These are phyloP conservation scores for Centropyge bicolor DNA, from an alignment of 2,797 vertebrate species.

Conservation along the genomic window DNA sequence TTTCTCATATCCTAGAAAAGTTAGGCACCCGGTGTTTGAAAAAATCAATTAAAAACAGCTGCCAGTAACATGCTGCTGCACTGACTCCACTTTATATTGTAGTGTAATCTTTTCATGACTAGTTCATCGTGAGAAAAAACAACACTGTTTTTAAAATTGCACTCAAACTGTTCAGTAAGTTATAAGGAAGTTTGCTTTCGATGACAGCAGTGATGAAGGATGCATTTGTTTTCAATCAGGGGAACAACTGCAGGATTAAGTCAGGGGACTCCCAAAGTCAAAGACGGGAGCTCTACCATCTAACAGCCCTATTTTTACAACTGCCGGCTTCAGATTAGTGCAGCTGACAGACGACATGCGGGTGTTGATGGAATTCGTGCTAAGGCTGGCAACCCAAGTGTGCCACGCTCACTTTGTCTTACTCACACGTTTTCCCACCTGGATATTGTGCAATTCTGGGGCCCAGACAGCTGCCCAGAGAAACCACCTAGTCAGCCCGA, in stretches of 20 bases:
- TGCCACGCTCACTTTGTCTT: conserved; percentile 15
- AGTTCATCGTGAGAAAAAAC: conserved; percentile 1
- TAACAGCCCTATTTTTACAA: conserved; percentile 76
- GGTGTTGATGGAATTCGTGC: conserved; percentile 72
- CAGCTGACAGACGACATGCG: conserved; percentile 73
- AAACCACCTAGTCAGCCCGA: conserved; percentile 20
- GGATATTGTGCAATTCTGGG: conserved; percentile 35
- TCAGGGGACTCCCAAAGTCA: conserved; percentile 28
- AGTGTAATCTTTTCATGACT: conserved; percentile 20
- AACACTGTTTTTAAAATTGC: neutral
- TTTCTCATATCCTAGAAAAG: conserved; percentile 22
- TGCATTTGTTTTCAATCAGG: conserved; percentile 72
- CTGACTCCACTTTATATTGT: neutral
- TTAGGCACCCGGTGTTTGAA: neutral
- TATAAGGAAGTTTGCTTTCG: conserved; percentile 43
- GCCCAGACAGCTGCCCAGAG: conserved; percentile 54
- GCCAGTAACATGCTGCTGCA: neutral
- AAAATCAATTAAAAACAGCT: conserved; percentile 38
- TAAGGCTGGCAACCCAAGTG: conserved; percentile 65
- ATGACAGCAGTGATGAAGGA: conserved; percentile 57
- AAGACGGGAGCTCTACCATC: conserved; percentile 47
- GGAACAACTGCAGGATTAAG: conserved; percentile 80
- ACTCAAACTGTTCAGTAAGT: conserved; percentile 15
- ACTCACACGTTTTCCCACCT: conserved; percentile 63
- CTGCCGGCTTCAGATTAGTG: conserved; percentile 77